Base-by-base conservation (phyloP, 2,888 invertebrate species). In the Alloscopus bannaensis region DNA sequence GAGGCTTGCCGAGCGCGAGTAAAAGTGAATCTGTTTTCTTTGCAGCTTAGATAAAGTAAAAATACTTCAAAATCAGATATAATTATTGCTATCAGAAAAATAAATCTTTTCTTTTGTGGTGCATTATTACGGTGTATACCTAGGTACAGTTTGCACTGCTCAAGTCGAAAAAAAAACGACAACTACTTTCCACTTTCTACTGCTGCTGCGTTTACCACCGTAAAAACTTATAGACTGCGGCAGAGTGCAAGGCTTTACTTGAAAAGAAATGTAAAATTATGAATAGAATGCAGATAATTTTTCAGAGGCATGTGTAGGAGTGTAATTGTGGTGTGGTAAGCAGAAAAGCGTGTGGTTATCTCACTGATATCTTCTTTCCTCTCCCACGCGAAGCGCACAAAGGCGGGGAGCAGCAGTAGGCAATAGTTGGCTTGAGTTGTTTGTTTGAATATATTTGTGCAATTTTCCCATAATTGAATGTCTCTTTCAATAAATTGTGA, bases 111-210 rank as follows among this genome's bases (percentile, higher is more conserved):
- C n/a, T n/a, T n/a, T n/a, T n/a, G n/a, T n/a, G n/a, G n/a, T n/a
- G n/a, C n/a, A n/a, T n/a, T n/a, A n/a, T n/a, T n/a, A n/a, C 13
- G 13, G 36, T 36, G 36, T 13, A 36, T 36, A 36, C 6, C 13
- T 8, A 6, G 36, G 13, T 36, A 13, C 50, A 47, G 4, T 4
- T 47, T 18, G 50, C 16, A 4, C 50, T 47, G 13, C n/a, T 6
- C 50, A 13, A 40, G 8, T 18, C n/a, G 55, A 22, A 55, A 22
- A 55, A 55, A 55, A 55, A 40, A 40, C 40, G 40, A 40, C 24
- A n/a, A 47, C 20, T 4, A 47, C 55, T 55, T 55, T 55, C 55
- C 26, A 55, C 55, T 55, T 55, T 55, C 55, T 55, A 55, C 40
- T 13, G 13, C 13, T 40, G 13, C n/a, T n/a, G n/a, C n/a, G n/a